A percentile compares a stretch with the other conserved stretches of the same genome.
phyloP scores from a whole-genome alignment of 2,797 vertebrate species.

The Melanogrammus aeglefinus region DNA sequence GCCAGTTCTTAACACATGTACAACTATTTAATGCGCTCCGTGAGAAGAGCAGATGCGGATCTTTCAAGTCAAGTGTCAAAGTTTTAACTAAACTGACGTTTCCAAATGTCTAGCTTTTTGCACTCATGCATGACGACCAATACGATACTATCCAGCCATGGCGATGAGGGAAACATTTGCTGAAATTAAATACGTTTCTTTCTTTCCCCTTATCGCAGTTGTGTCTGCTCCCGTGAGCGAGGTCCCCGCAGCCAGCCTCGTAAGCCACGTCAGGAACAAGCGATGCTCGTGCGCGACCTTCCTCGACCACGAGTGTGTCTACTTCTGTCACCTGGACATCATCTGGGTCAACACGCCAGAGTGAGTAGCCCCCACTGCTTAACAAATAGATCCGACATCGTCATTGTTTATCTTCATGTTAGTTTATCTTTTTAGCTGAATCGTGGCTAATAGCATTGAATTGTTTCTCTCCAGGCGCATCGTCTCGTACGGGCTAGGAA shows the following conservation, averaged over 20 bases:
- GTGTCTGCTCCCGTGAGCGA: conserved; percentile 44
- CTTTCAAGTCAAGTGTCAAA: not conserved
- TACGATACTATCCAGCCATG: not conserved
- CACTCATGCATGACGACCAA: not conserved
- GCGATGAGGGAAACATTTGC: not conserved
- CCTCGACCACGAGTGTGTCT: conserved; percentile 94
- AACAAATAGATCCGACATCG: not conserved
- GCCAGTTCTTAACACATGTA: not conserved
- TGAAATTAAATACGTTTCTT: not conserved
- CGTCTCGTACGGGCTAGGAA: conserved; percentile 91
- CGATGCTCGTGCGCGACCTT: conserved; percentile 92
- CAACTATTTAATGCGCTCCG: not conserved
- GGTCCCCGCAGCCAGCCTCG: conserved; percentile 30
- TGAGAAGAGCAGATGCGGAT: not conserved
- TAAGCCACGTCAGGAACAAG: conserved; percentile 75
- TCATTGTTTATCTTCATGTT: not conserved
- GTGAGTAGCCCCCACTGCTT: conserved; percentile 69
- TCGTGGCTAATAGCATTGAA: not conserved
- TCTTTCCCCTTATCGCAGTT: conserved; percentile 28
- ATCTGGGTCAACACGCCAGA: conserved; percentile 99
- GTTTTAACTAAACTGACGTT: not conserved
- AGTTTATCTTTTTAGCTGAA: not conserved
- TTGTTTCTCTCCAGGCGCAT: conserved; percentile 77
- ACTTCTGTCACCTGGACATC: conserved; percentile 98
- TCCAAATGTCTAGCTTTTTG: not conserved